phyloP scores from a whole-genome alignment of 2,113 vertebrate species.

The Zosterops japonicus region DNA sequence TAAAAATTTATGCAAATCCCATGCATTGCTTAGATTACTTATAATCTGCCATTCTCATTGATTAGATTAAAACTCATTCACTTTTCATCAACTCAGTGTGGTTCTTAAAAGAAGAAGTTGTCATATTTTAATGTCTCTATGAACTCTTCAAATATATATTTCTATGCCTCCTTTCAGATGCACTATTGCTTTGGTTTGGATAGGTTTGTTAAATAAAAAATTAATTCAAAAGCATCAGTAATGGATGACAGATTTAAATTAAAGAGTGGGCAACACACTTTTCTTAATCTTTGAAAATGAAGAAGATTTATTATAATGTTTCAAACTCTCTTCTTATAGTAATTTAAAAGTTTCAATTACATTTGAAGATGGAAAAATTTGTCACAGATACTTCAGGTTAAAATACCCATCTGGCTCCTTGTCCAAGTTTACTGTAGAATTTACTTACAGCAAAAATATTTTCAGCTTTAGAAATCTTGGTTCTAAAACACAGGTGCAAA shows the following conservation, averaged over 20 bases:
- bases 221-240: neutral
- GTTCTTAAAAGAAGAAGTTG: neutral
- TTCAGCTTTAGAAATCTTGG: neutral
- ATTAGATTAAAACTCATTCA: neutral
- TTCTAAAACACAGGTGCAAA: neutral
- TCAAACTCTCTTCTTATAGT: neutral
- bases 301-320: neutral
- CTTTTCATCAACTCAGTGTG: neutral
- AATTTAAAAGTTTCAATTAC: neutral
- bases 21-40: neutral
- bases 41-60: neutral
- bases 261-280: neutral
- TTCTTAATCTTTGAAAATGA: neutral
- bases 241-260: neutral
- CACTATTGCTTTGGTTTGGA: neutral
- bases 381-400: neutral
- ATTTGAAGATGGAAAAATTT: neutral
- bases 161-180: neutral
- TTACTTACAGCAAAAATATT: neutral
- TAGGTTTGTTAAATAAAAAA: neutral
- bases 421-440: neutral
- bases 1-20: neutral
- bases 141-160: neutral
- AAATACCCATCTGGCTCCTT: neutral
- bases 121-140: neutral